phyloP scores from a whole-genome alignment of 2,113 vertebrate genomes.

The Elgaria multicarinata region DNA sequence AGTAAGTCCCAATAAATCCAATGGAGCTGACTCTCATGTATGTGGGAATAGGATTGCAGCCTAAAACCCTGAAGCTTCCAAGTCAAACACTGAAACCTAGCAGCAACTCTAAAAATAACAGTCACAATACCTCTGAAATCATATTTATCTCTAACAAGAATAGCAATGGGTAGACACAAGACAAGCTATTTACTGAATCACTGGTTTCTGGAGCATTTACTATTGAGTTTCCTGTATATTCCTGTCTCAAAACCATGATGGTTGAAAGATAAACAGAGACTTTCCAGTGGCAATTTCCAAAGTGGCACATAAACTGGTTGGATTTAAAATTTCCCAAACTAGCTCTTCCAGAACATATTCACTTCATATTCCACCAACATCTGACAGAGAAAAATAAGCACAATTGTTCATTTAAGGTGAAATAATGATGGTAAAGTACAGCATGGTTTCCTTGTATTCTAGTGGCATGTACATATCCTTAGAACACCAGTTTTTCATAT shows the following conservation, averaged over 20 bases:
- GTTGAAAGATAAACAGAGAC: not conserved
- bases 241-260: not conserved
- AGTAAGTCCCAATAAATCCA: too few relatives aligned
- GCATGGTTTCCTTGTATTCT: not conserved
- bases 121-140: not conserved
- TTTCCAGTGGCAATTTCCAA: not conserved
- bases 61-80: not conserved
- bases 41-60: not conserved
- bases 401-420: not conserved
- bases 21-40: too few relatives aligned
- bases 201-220: not conserved
- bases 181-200: not conserved
- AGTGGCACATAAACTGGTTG: too few relatives aligned
- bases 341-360: not conserved
- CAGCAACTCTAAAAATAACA: not conserved
- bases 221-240: not conserved
- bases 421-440: not conserved
- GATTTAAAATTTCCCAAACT: not conserved
- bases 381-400: not conserved
- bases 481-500: not conserved
- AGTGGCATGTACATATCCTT: not conserved
- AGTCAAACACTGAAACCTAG: not conserved
- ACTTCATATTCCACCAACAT: not conserved
- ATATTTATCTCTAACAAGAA: not conserved
- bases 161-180: not conserved